Evolutionary conservation across 2,797 vertebrate genomes (phyloP), one percentile per base, ranked within the genome.

Genomic region (Paratrypauchen microcephalus): DNA sequence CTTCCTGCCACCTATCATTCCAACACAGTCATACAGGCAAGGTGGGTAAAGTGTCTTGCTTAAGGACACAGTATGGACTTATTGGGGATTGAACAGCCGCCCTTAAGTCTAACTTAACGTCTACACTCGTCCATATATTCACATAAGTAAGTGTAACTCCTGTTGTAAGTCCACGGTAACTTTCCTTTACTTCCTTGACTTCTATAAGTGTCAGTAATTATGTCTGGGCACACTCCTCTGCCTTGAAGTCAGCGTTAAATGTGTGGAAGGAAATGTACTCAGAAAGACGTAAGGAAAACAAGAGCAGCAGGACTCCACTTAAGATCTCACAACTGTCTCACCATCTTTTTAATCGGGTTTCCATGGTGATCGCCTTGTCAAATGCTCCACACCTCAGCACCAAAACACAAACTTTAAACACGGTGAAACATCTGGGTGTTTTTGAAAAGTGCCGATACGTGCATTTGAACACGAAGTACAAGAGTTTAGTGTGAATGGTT

Each of bases 281-380:
- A 0, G 6, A 13, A 15, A 61, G 32, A 39, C 32, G 21, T 61
- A 61, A 61, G 12, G 30, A 32, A 61, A 61, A 61, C 59, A 61
- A 32, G 19, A 36, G 59, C 59, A 61, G 59, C 59, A 39, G 59
- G 59, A 61, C 16, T 21, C 59, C 59, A 61, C 59, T 60, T 36
- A 36, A 8, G 19, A 36, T 19, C 18, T n/a, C 59, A 39, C 32
- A 61, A 21, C 32, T 23, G 59, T 41, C 59, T 61, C 59, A 0
- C 26, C 8, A 23, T 61, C 32, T 39, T 19, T 61, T 61, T 41
- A 61, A 41, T 61, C 19, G 15, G 30, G 28, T 21, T 41, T 32
- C 59, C 30, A 21, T 41, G 32, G 30, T 1, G 59, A n/a, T 18
- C 55, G 5, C 36, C 0, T 36, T 61, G 59, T 61, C 32, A 61